These are phyloP conservation scores for Siphamia tubifer DNA, from an alignment of 2,113 vertebrate species.

Conservation along the genomic window DNA sequence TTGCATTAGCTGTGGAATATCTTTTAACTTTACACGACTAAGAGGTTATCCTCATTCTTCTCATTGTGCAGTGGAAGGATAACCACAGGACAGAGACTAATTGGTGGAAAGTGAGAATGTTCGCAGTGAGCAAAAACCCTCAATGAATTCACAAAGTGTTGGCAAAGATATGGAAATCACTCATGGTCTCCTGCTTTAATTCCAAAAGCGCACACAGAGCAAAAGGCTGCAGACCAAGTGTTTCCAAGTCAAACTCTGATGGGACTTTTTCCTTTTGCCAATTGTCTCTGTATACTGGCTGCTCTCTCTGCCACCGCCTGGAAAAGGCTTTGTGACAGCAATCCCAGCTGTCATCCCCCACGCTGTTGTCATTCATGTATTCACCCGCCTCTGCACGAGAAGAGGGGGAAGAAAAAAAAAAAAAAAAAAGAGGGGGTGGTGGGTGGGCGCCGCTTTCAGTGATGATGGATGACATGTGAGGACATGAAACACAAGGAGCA, in stretches of 20 bases:
- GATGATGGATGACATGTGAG: neutral
- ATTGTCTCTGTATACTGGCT: neutral
- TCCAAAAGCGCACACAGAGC: neutral
- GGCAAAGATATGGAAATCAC: neutral
- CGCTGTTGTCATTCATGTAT: slow-evolving; percentile 59
- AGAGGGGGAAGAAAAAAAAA: slow-evolving; percentile 4
- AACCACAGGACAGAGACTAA: too few species aligned
- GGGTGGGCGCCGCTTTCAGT: neutral
- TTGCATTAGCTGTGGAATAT: too few species aligned
- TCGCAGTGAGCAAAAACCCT: neutral
- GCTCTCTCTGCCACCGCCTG: slow-evolving; percentile 4
- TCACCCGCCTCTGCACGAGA: slow-evolving; percentile 29
- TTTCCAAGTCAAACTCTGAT: slow-evolving; percentile 5
- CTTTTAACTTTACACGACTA: too few species aligned
- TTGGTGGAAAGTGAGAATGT: neutral
- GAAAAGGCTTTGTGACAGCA: too few species aligned
- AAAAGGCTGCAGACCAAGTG: neutral
- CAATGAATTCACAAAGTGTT: neutral
- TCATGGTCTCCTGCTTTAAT: slow-evolving; percentile 11
- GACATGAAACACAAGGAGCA: neutral
- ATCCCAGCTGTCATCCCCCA: slow-evolving; percentile 54
- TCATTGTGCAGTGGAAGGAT: too few species aligned
- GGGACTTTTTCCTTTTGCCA: slow-evolving; percentile 8
- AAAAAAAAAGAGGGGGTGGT: slow-evolving; percentile 16
- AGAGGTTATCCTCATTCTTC: too few species aligned